A percentile compares a stretch with the other conserved stretches of the same genome.
Evolutionary conservation across 2,888 invertebrate genomes (phyloP).

Genomic region (Thyatira batis): DNA sequence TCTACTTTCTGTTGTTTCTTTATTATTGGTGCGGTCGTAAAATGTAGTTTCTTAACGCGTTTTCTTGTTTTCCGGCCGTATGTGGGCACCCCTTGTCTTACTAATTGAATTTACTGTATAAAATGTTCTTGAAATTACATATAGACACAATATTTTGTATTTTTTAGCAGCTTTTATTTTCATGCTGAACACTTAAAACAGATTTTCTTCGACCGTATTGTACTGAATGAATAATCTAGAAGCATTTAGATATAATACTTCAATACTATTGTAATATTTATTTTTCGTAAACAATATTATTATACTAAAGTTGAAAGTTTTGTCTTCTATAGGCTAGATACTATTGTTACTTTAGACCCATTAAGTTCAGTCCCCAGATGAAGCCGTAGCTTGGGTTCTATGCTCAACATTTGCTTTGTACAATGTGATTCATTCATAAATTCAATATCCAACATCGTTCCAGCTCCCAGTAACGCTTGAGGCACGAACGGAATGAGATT

Average conservation of each 20-base stretch:
- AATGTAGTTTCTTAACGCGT: slow-evolving; percentile 42
- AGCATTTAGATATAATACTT: too few relatives aligned
- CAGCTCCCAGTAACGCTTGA: slow-evolving; percentile 45
- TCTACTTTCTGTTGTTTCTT: slow-evolving; percentile 64
- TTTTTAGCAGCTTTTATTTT: neutral
- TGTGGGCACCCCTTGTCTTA: slow-evolving; percentile 10
- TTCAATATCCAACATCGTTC: slow-evolving; percentile 48
- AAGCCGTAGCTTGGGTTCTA: neutral
- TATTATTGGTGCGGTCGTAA: slow-evolving; percentile 62
- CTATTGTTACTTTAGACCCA: neutral
- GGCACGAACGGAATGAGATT: slow-evolving; percentile 64
- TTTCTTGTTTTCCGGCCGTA: slow-evolving; percentile 33
- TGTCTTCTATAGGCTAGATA: too few relatives aligned
- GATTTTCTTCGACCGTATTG: too few relatives aligned
- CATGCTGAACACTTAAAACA: too few relatives aligned
- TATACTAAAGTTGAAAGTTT: neutral
- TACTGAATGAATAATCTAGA: too few relatives aligned
- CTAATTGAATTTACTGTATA: slow-evolving; percentile 12
- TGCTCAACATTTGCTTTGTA: slow-evolving; percentile 29
- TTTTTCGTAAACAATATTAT: too few relatives aligned
- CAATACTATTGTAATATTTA: too few relatives aligned
- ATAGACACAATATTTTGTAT: neutral
- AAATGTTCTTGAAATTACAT: neutral
- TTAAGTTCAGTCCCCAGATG: neutral
- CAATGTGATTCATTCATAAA: slow-evolving; percentile 41